Evolutionary conservation across 2,113 vertebrate genomes (phyloP).

Genomic region (Rhea americana): DNA sequence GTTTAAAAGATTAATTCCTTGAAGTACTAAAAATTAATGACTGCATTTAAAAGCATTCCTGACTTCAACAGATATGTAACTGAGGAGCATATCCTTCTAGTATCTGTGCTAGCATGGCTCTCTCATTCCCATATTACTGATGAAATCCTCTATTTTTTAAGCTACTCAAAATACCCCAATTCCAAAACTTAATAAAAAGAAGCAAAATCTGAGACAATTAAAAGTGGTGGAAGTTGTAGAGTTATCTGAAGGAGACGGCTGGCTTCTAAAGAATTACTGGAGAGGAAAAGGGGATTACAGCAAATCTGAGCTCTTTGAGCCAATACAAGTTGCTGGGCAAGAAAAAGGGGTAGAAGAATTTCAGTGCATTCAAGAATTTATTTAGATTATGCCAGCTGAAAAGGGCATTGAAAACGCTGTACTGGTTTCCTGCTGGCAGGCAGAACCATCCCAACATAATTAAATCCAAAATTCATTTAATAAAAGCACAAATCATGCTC

Average conservation of each 20-base stretch:
- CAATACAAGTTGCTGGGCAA: conserved; percentile 34
- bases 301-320: conserved; percentile 26
- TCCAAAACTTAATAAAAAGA: neutral
- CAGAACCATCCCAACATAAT: conserved; percentile 54
- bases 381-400: conserved; percentile 29
- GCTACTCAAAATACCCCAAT: neutral
- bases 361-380: conserved; percentile 49
- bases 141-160: neutral
- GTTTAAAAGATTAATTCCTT: conserved; percentile 20
- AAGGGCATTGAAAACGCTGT: conserved; percentile 28
- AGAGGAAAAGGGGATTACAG: conserved; percentile 49
- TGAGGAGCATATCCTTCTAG: neutral
- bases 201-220: neutral
- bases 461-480: conserved; percentile 60
- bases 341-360: neutral
- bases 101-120: neutral
- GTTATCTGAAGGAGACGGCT: neutral
- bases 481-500: neutral
- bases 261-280: conserved; percentile 24
- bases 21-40: conserved; percentile 19
- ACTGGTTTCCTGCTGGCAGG: conserved; percentile 43
- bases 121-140: neutral
- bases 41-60: neutral
- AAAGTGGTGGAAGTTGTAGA: neutral
- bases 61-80: neutral